Conservation (phyloP, 2,113 vertebrate species). For the Rafetus swinhoei region DNA sequence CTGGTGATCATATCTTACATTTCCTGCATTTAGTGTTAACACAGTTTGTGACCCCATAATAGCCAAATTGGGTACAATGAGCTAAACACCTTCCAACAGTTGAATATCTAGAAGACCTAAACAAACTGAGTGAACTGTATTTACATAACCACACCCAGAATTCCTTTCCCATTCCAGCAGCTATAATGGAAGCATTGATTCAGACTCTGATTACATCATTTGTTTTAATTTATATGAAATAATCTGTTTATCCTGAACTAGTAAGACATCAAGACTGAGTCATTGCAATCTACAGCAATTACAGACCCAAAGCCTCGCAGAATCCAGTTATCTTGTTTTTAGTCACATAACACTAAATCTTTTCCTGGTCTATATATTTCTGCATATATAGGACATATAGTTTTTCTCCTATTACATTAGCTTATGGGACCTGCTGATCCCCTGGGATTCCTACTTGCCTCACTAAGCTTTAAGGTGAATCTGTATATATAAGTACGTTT, state of each 20-base stretch:
- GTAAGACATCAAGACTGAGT: neutral
- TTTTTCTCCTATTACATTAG: neutral
- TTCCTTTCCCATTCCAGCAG: too few species aligned
- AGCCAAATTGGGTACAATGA: too few species aligned
- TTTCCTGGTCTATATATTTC: neutral
- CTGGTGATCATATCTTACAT: too few species aligned
- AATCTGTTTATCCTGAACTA: neutral
- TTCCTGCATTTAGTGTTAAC: too few species aligned
- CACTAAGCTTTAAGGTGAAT: neutral
- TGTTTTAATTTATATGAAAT: neutral
- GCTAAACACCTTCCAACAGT: too few species aligned
- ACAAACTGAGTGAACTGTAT: too few species aligned
- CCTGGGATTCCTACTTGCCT: neutral
- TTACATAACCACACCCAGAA: too few species aligned
- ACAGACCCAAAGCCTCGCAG: neutral
- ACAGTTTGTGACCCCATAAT: too few species aligned
- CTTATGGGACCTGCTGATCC: neutral
- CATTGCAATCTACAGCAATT: neutral
- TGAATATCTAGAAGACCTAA: too few species aligned
- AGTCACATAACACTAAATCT: neutral
- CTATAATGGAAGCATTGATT: too few species aligned
- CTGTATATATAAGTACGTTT: neutral
- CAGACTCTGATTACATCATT: neutral
- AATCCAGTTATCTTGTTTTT: neutral
- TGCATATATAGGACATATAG: neutral